These are phyloP conservation scores for Zaprionus ghesquierei DNA, from an alignment of 1,140 invertebrate genomes.

Conservation along the genomic window DNA sequence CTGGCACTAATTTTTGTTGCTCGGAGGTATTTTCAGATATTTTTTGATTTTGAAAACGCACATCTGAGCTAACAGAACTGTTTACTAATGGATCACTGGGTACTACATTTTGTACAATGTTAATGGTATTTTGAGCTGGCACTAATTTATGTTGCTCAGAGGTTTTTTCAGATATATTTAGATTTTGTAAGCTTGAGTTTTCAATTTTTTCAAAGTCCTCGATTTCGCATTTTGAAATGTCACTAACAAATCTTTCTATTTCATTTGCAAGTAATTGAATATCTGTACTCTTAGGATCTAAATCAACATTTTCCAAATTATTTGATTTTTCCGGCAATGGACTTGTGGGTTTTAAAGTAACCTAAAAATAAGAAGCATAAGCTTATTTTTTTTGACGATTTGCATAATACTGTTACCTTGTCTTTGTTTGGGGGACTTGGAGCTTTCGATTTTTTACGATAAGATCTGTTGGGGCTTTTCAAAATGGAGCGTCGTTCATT, in stretches of 20 bases:
- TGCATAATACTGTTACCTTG: slow-evolving; percentile 26
- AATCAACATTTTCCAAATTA: background rate
- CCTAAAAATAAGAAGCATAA: slow-evolving; percentile 1
- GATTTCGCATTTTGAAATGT: slow-evolving; percentile 13
- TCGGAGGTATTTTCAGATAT: too few relatives aligned
- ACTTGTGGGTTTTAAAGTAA: background rate
- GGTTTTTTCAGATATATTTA: background rate
- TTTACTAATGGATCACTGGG: background rate
- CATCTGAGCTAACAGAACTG: too few relatives aligned
- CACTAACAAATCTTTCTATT: slow-evolving; percentile 77
- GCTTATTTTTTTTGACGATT: background rate
- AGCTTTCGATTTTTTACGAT: slow-evolving; percentile 56
- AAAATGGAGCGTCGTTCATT: slow-evolving; percentile 6
- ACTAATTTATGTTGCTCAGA: background rate
- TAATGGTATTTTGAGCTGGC: background rate
- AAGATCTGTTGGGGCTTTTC: slow-evolving; percentile 19
- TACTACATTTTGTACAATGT: background rate
- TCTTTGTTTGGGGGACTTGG: slow-evolving; percentile 37
- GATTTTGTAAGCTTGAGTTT: background rate
- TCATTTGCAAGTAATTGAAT: slow-evolving; percentile 72
- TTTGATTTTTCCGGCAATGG: background rate
- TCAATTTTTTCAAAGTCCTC: background rate
- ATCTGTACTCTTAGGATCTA: slow-evolving; percentile 34
- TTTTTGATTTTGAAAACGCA: too few relatives aligned
- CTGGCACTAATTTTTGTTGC: too few relatives aligned